Evolutionary conservation across 2,797 vertebrate genomes (phyloP), one percentile per base, ranked within the genome.

Genomic region (Trachurus trachurus): DNA sequence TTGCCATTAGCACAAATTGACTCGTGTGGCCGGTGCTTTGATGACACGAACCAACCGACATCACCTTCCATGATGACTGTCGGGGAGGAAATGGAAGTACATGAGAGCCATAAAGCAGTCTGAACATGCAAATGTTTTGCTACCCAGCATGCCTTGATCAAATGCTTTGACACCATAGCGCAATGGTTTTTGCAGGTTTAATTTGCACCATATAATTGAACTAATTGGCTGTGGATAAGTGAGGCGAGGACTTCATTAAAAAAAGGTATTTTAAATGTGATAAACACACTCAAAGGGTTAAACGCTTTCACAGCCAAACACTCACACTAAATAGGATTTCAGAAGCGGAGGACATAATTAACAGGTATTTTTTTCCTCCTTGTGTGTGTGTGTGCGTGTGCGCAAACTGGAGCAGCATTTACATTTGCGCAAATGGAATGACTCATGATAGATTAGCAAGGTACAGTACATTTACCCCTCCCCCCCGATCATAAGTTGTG

Each of bases 341-440:
- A 8, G 3, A 53, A 67, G 19, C 9, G 78, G 40, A 11, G 65
- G 63, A 71, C 50, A 49, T 66, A 50, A 82, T 87, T 66, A 71
- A 22, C 16, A 56, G n/a, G n/a, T 34, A 19, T 26, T 60, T 19
- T 26, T 71, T 49, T 8, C 19, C 8, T 49, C 6, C 2, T 0
- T 49, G 2, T 49, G 2, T 66, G 26, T 63, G 4, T 66, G 40
- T 57, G 40, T 16, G 44, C 39, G 34, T 39, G 11, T 8, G 26
- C 37, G 4, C 45, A 4, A 37, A 6, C 6, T 26, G 21, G 21
- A 71, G 0, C 71, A 67, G 56, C 56, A 71, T 65, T 71, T 50
- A 63, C 29, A 64, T 78, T 71, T 82, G 66, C 16, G 1, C 61
- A 80, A 86, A 82, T 54, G 22, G 44, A 80, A 66, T 89, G 80